These are phyloP conservation scores for Himalopsyche anomala DNA, from an alignment of 2,888 invertebrate species.

Conservation along the genomic window DNA sequence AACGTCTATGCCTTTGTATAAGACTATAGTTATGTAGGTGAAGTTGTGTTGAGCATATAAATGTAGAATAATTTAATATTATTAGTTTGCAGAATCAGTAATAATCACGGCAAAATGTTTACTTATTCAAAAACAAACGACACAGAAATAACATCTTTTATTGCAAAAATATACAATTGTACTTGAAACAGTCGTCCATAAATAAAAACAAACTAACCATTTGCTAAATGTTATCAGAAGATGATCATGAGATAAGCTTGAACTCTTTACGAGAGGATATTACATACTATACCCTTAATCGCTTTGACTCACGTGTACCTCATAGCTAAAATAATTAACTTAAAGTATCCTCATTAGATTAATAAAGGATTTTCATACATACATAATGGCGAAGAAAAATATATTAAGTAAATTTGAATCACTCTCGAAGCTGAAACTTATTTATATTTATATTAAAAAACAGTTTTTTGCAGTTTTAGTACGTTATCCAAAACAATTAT, in stretches of 20 bases:
- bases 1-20: background rate
- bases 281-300: too few species aligned
- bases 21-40: background rate
- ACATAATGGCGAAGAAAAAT: too few species aligned
- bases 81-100: slow-evolving; percentile 1
- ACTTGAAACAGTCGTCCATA: background rate
- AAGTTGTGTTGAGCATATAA: background rate
- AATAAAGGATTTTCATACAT: too few species aligned
- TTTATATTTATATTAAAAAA: too few species aligned
- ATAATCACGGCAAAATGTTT: background rate
- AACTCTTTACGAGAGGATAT: background rate
- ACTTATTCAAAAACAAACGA: background rate
- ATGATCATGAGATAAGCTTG: background rate
- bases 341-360: too few species aligned
- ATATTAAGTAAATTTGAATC: too few species aligned
- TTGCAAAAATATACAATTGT: slow-evolving; percentile 14
- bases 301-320: too few species aligned
- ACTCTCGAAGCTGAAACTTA: too few species aligned
- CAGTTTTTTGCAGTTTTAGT: too few species aligned
- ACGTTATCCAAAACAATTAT: too few species aligned
- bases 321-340: too few species aligned
- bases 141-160: slow-evolving; percentile 32
- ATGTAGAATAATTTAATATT: slow-evolving; percentile 17
- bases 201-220: background rate
- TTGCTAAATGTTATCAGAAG: background rate